Evolutionary conservation across 2,888 invertebrate species (phyloP).

Genomic region (Ligdia adustata): DNA sequence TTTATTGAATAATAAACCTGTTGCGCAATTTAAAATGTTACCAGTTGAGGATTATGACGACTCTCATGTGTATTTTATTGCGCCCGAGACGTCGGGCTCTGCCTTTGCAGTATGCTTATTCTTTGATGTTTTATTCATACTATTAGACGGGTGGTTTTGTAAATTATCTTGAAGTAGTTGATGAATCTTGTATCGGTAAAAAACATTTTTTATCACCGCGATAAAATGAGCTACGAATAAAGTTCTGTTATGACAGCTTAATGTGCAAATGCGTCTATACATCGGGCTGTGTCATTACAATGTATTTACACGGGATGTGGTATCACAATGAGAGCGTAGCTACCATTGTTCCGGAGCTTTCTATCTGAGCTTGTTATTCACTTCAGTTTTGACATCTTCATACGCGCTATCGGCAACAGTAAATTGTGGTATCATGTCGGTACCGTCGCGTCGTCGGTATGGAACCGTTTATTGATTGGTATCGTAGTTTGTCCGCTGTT

Average conservation of each 20-base stretch:
- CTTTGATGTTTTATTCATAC: slow-evolving; percentile 55
- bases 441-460: slow-evolving; percentile 80
- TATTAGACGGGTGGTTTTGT: slow-evolving; percentile 50
- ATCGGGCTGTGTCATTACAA: slow-evolving; percentile 49
- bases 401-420: slow-evolving; percentile 74
- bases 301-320: slow-evolving; percentile 54
- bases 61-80: slow-evolving; percentile 55
- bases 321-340: slow-evolving; percentile 67
- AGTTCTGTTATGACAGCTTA: slow-evolving; percentile 21
- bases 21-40: slow-evolving; percentile 62
- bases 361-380: slow-evolving; percentile 68
- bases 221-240: slow-evolving; percentile 16
- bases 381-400: slow-evolving; percentile 77
- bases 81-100: slow-evolving; percentile 46
- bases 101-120: slow-evolving; percentile 43
- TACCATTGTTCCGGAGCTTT: slow-evolving; percentile 71
- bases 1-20: slow-evolving; percentile 70
- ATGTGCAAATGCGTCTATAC: slow-evolving; percentile 42
- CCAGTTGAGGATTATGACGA: slow-evolving; percentile 54
- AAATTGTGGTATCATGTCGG: slow-evolving; percentile 81
- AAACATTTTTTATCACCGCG: slow-evolving; percentile 20
- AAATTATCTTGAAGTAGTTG: slow-evolving; percentile 34
- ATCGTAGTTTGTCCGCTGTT: slow-evolving; percentile 82
- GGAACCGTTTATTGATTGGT: slow-evolving; percentile 84
- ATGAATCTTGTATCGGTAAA: slow-evolving; percentile 33